A percentile compares a stretch with the other conserved stretches of the same genome.
phyloP scores from a whole-genome alignment of 2,113 vertebrate genomes.

The Scytalopus superciliaris region DNA sequence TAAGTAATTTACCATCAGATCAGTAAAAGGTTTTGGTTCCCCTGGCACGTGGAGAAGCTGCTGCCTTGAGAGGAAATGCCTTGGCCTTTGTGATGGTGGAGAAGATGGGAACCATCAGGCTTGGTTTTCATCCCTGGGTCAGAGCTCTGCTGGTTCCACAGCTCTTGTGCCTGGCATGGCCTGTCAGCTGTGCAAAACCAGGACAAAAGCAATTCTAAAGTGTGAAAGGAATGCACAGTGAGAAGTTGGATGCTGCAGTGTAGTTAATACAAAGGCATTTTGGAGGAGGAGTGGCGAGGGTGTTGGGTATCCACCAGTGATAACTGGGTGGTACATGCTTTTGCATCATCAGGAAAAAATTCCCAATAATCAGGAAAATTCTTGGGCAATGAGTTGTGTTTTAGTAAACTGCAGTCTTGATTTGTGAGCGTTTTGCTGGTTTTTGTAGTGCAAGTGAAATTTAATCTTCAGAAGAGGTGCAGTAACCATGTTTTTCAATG shows the following conservation, averaged over 20 bases:
- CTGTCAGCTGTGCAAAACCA: not conserved
- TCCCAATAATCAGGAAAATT: not conserved
- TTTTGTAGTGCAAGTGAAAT: conserved; percentile 1
- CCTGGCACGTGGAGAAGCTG: not conserved
- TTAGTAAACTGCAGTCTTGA: not conserved
- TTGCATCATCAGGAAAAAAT: not conserved
- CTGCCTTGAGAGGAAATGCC: not conserved
- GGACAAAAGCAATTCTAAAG: not conserved
- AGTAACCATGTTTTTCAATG: not conserved
- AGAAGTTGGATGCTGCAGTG: not conserved
- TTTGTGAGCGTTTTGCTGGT: not conserved
- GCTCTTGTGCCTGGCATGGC: not conserved
- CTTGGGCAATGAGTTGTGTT: not conserved
- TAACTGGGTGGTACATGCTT: not conserved
- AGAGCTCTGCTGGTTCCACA: not conserved
- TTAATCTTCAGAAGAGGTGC: not conserved
- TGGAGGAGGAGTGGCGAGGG: not conserved
- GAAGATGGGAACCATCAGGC: not conserved
- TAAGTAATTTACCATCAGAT: not conserved
- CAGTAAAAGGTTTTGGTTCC: not conserved
- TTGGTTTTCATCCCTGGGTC: not conserved
- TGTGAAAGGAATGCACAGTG: not conserved
- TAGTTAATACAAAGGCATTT: not conserved
- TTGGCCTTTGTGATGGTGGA: not conserved
- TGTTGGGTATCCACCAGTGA: not conserved